A percentile compares a stretch with the other conserved stretches of the same genome.
These are phyloP conservation scores for Apodemia zela DNA, from an alignment of 2,888 invertebrate species.

Conservation along the genomic window DNA sequence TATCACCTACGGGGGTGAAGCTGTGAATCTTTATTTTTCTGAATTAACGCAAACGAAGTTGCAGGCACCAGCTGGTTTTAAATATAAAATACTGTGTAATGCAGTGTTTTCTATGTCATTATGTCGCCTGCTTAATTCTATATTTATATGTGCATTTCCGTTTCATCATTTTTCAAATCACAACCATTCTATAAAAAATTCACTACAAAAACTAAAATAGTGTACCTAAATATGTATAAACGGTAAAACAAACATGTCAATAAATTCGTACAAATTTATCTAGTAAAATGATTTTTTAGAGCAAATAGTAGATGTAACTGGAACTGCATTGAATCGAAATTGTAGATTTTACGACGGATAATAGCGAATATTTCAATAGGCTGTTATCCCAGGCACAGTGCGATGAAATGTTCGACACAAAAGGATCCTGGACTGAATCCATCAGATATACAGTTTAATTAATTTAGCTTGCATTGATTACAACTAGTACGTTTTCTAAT, in stretches of 20 bases:
- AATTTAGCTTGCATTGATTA: neutral
- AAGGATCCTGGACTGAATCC: neutral
- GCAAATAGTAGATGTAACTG: neutral
- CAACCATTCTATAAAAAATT: too few relatives aligned
- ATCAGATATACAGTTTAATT: slow-evolving; percentile 3
- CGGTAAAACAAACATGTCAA: neutral
- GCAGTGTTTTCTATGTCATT: too few relatives aligned
- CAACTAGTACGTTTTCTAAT: neutral
- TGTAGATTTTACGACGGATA: slow-evolving; percentile 9
- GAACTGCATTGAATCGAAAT: slow-evolving; percentile 3
- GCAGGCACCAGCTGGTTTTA: too few relatives aligned
- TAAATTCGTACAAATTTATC: neutral
- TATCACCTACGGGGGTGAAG: too few relatives aligned
- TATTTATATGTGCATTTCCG: too few relatives aligned
- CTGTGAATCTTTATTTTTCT: too few relatives aligned
- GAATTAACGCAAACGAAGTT: too few relatives aligned
- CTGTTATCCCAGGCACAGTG: neutral
- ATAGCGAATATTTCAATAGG: neutral
- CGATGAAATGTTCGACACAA: slow-evolving; percentile 4
- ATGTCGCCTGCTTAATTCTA: too few relatives aligned
- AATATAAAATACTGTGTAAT: too few relatives aligned
- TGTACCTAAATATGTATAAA: too few relatives aligned
- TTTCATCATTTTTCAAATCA: too few relatives aligned
- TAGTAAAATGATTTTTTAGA: neutral
- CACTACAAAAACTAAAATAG: too few relatives aligned